phyloP scores from a whole-genome alignment of 2,113 vertebrate genomes.

The Ptychochromis oligacanthus region DNA sequence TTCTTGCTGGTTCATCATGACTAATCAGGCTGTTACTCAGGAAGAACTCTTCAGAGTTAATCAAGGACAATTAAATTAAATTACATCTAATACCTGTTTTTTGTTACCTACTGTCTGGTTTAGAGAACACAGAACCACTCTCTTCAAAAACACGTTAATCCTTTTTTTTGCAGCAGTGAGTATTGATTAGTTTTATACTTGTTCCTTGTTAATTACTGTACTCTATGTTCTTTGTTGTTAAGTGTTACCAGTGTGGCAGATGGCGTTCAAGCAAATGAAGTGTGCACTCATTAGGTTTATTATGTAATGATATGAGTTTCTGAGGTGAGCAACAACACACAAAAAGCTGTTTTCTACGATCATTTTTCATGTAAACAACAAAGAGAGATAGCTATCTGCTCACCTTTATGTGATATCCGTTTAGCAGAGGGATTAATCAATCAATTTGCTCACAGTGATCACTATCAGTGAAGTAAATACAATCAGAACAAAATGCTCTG shows the following conservation, averaged over 20 bases:
- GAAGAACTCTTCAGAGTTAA: neutral
- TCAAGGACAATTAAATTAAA: neutral
- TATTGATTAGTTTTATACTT: neutral
- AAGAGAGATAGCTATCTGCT: too few species aligned
- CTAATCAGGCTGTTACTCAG: neutral
- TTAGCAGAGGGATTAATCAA: neutral
- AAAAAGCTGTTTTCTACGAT: neutral
- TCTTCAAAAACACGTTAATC: neutral
- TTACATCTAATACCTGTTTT: neutral
- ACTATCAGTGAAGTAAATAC: neutral
- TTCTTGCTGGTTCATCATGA: neutral
- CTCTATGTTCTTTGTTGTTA: slow-evolving; percentile 1
- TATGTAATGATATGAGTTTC: neutral
- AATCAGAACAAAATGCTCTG: slow-evolving; percentile 1
- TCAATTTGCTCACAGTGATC: neutral
- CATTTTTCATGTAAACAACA: neutral
- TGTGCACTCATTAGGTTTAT: slow-evolving; percentile 7
- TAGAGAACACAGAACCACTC: neutral
- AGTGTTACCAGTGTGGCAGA: neutral
- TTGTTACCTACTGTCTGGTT: neutral
- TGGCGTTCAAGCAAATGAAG: slow-evolving; percentile 2
- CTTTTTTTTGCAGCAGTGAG: neutral
- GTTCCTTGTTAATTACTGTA: neutral
- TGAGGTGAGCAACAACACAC: neutral
- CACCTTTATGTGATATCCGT: neutral